Evolutionary conservation across 2,113 vertebrate genomes (phyloP).

Genomic region (Cyrtonyx montezumae): DNA sequence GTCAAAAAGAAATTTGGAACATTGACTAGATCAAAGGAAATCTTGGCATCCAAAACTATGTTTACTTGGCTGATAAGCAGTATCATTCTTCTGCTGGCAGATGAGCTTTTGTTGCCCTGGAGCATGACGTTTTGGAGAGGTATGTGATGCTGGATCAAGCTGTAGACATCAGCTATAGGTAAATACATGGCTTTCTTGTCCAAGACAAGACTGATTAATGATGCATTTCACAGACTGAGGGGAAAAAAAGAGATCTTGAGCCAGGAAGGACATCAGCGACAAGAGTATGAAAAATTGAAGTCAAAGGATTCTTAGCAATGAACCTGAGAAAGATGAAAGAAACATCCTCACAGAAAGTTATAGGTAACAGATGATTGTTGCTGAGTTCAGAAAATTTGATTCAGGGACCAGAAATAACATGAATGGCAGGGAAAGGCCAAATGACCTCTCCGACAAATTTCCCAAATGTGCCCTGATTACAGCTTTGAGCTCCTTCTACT

Average conservation of each 20-base stretch:
- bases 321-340: background rate
- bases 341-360: background rate
- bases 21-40: background rate
- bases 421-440: background rate
- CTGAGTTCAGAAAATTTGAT: background rate
- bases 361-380: background rate
- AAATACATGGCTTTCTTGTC: background rate
- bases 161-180: background rate
- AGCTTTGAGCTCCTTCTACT: background rate
- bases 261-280: background rate
- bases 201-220: background rate
- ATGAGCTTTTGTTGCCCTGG: background rate
- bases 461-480: background rate
- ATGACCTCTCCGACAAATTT: conserved; percentile 19
- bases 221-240: background rate
- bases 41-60: background rate
- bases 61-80: conserved; percentile 6
- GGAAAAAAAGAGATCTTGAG: background rate
- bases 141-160: background rate
- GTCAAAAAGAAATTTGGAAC: conserved; percentile 4
- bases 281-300: background rate
- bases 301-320: background rate
- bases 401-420: conserved; percentile 4
- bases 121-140: background rate
- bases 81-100: background rate